These are phyloP conservation scores for Nomada flava DNA, from an alignment of 2,888 invertebrate species.

Conservation along the genomic window DNA sequence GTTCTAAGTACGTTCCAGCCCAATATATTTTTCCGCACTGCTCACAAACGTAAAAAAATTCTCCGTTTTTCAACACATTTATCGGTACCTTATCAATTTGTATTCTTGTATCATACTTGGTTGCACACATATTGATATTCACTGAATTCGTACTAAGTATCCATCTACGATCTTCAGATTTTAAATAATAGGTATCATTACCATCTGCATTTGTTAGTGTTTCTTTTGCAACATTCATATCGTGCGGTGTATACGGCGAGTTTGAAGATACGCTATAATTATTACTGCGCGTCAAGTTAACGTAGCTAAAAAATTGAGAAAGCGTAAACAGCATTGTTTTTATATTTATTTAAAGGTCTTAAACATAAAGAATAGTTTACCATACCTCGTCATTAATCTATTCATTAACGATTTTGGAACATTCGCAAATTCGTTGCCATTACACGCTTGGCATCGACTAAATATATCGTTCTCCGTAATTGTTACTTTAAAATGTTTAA, in stretches of 20 bases:
- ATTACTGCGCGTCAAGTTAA: constrained; percentile 29
- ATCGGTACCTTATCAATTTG: constrained; percentile 85
- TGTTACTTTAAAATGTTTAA: constrained; percentile 88
- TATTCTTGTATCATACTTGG: constrained; percentile 86
- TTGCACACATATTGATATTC: constrained; percentile 84
- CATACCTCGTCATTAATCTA: constrained; percentile 74
- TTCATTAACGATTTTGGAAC: constrained; percentile 83
- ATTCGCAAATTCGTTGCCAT: constrained; percentile 84
- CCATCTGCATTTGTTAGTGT: background rate
- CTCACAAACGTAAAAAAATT: constrained; percentile 89
- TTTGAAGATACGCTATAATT: constrained; percentile 18
- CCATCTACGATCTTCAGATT: constrained; percentile 72
- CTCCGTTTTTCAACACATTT: constrained; percentile 83
- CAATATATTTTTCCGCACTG: constrained; percentile 91
- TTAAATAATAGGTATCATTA: background rate
- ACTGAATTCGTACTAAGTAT: constrained; percentile 81
- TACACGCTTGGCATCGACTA: constrained; percentile 89
- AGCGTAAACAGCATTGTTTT: background rate
- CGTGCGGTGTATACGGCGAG: background rate
- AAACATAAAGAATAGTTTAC: background rate
- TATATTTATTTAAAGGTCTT: background rate
- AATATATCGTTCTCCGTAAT: constrained; percentile 89
- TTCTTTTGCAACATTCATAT: background rate
- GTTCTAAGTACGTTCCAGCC: constrained; percentile 85
- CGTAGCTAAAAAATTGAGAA: constrained; percentile 34